Conservation (phyloP, 2,888 invertebrate genomes). For the Sinohyriopsis cumingii region DNA sequence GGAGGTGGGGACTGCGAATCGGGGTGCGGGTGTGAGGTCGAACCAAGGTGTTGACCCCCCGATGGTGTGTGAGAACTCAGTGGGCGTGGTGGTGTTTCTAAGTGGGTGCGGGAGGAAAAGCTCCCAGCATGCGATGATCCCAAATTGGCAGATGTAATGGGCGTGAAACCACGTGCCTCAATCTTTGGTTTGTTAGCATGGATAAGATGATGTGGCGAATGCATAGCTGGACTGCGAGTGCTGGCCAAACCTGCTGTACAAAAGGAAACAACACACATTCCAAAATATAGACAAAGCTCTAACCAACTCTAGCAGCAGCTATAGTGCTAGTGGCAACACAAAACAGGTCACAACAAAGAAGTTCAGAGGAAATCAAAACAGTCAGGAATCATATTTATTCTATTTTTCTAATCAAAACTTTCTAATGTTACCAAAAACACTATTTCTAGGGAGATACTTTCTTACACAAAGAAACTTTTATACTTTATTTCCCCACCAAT, state of each 20-base stretch:
- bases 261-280: constrained; percentile 6
- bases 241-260: constrained; percentile 26
- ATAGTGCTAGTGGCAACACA: background rate
- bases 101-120: constrained; percentile 38
- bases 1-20: constrained; percentile 34
- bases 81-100: constrained; percentile 66
- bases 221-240: constrained; percentile 60
- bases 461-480: no score
- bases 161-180: constrained; percentile 47
- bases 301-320: background rate
- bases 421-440: no score
- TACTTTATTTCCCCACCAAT: no score
- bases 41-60: constrained; percentile 40
- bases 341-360: background rate
- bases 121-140: constrained; percentile 29
- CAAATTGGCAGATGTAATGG: constrained; percentile 40
- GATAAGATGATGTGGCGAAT: constrained; percentile 68
- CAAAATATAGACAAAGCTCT: background rate
- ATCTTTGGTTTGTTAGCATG: constrained; percentile 59
- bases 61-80: constrained; percentile 61
- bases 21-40: constrained; percentile 38
- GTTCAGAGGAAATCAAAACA: background rate
- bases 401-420: no score
- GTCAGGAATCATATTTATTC: no score
- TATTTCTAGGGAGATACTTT: no score